Evolutionary conservation across 2,888 invertebrate genomes (phyloP), one percentile per base, ranked within the genome.

Genomic region (Ypsolopha scabrella): DNA sequence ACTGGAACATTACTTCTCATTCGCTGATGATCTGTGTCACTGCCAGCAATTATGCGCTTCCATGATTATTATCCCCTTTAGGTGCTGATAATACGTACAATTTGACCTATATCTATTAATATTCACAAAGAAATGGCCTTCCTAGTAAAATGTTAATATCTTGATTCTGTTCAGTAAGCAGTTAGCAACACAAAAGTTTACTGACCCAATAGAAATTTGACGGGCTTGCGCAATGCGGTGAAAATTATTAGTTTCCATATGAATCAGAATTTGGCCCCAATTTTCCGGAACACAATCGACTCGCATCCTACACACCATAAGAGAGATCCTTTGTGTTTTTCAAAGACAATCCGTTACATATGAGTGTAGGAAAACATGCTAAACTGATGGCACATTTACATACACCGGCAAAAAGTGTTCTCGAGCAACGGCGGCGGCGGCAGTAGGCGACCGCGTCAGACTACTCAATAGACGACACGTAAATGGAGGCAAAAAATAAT

Each of bases 401-500:
- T 50, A 52, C 38, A 53, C 53, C 51, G 52, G 57, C 57, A 62
- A 62, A 67, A 63, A 63, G 56, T 59, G 53, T 60, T 63, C 61
- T 67, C 60, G 64, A 67, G 57, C 58, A 24, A 24, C 24, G 24
- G 24, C n/a, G n/a, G n/a, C n/a, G 58, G 61, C 60, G 59, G 60
- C 58, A 67, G 67, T 72, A 71, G 70, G 69, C 65, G 68, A 75
- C 64, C 62, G 64, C 63, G 72, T 72, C 71, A 66, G 60, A 59
- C 65, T 59, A 70, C 71, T 75, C 72, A 76, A 75, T 77, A 70
- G 70, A 66, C 65, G 69, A 66, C 68, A 70, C 66, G 69, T 69
- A 72, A 69, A 70, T 70, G 72, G 65, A 61, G 58, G 69, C 70
- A 79, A 77, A 77, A 81, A 80, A 73, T 73, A 68, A 75, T 74